These are phyloP conservation scores for Acanthopleura granulata DNA, from an alignment of 2,888 invertebrate species.

Conservation along the genomic window DNA sequence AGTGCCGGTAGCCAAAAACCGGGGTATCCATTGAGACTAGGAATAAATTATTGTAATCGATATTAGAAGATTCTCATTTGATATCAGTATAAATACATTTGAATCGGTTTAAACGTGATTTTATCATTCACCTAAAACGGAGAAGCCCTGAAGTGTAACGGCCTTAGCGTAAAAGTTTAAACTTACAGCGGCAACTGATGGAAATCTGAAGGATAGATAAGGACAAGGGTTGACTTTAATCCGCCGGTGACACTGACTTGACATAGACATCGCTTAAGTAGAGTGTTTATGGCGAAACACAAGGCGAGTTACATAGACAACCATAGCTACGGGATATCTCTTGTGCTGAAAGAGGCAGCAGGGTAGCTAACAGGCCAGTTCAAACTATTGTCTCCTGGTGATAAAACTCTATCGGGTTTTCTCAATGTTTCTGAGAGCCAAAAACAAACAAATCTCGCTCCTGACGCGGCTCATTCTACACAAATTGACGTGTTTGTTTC, in stretches of 20 bases:
- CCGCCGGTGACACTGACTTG: background rate
- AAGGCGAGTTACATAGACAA: background rate
- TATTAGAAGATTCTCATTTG: background rate
- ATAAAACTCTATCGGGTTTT: too few relatives aligned
- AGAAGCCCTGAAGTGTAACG: background rate
- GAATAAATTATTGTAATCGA: background rate
- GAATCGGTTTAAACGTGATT: background rate
- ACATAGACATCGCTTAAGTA: background rate
- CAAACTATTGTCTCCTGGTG: too few relatives aligned
- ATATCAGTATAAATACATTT: background rate
- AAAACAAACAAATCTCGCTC: background rate
- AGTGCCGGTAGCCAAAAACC: background rate
- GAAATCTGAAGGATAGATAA: background rate
- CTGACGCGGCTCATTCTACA: too few relatives aligned
- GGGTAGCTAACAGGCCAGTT: too few relatives aligned
- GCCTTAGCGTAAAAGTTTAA: constrained; percentile 1
- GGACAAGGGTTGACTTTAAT: background rate
- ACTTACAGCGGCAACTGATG: background rate
- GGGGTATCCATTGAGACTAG: background rate
- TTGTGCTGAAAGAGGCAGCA: background rate
- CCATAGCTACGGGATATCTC: background rate
- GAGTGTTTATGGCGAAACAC: background rate
- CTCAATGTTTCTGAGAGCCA: background rate
- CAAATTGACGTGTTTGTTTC: too few relatives aligned
- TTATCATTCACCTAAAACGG: background rate